Conservation (phyloP, 2,888 invertebrate species). For the Tenthredo distinguenda region DNA sequence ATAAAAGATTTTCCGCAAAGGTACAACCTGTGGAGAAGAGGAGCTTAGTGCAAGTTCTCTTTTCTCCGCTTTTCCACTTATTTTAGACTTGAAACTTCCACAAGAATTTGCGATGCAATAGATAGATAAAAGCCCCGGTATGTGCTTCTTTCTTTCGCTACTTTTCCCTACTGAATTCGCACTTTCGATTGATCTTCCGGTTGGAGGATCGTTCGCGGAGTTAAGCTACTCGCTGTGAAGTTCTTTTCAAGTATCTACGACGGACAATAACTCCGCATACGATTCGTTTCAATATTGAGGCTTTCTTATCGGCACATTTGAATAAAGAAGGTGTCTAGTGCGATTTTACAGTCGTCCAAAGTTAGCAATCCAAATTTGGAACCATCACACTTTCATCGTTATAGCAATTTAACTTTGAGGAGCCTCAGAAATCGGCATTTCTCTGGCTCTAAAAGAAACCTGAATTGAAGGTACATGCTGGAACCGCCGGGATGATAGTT, state of each 20-base stretch:
- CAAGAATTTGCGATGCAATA: background rate
- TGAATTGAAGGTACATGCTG: background rate
- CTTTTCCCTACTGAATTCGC: background rate
- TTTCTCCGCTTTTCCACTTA: background rate
- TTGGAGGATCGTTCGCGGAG: background rate
- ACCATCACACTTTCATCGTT: too few species aligned
- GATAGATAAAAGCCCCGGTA: background rate
- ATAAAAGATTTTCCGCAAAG: slow-evolving; percentile 12
- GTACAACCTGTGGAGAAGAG: slow-evolving; percentile 7
- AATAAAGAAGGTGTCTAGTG: background rate
- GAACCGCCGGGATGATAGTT: background rate
- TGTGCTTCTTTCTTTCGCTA: background rate
- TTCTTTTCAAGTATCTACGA: slow-evolving; percentile 11
- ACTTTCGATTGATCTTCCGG: slow-evolving; percentile 4
- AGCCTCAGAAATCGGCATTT: too few species aligned
- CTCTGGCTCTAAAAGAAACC: background rate
- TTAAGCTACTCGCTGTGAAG: background rate
- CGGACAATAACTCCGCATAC: background rate
- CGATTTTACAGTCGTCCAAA: background rate
- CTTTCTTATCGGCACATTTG: background rate
- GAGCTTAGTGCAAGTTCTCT: background rate
- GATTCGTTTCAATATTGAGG: background rate
- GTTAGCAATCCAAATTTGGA: background rate
- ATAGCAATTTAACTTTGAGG: too few species aligned
- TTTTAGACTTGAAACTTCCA: slow-evolving; percentile 8